Evolutionary conservation across 2,888 invertebrate species (phyloP).

Genomic region (Limnephilus rhombicus): DNA sequence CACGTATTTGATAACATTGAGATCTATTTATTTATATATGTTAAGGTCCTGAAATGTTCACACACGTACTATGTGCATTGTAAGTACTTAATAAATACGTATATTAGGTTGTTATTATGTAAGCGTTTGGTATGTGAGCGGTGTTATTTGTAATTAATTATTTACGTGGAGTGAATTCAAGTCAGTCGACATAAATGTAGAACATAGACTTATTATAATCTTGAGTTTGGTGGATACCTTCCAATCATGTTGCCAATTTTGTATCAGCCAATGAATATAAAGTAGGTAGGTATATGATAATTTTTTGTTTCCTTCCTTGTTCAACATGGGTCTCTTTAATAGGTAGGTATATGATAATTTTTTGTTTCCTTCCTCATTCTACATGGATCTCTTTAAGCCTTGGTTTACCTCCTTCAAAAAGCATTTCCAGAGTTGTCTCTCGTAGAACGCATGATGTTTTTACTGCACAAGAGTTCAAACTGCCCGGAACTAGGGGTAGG

Average conservation of each 20-base stretch:
- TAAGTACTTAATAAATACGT: background rate
- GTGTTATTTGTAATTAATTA: background rate
- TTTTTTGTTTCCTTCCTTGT: too few relatives aligned
- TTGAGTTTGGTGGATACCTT: background rate
- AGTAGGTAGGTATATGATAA: background rate
- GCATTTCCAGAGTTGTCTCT: too few relatives aligned
- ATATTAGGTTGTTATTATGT: background rate
- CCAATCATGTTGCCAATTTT: background rate
- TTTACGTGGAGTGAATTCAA: background rate
- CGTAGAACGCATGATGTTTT: too few relatives aligned
- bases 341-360: background rate
- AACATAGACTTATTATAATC: background rate
- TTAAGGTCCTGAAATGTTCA: constrained; percentile 23
- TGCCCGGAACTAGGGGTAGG: too few relatives aligned
- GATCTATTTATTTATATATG: constrained; percentile 23
- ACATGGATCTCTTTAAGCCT: too few relatives aligned
- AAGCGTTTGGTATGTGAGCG: background rate
- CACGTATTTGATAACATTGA: constrained; percentile 32
- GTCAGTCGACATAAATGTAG: background rate
- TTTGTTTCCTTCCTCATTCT: too few relatives aligned
- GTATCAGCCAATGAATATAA: background rate
- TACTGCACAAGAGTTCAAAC: too few relatives aligned
- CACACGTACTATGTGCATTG: background rate
- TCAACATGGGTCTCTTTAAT: too few relatives aligned
- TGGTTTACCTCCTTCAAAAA: too few relatives aligned